phyloP scores from a whole-genome alignment of 2,797 vertebrate genomes.

The Galago senegalensis region DNA sequence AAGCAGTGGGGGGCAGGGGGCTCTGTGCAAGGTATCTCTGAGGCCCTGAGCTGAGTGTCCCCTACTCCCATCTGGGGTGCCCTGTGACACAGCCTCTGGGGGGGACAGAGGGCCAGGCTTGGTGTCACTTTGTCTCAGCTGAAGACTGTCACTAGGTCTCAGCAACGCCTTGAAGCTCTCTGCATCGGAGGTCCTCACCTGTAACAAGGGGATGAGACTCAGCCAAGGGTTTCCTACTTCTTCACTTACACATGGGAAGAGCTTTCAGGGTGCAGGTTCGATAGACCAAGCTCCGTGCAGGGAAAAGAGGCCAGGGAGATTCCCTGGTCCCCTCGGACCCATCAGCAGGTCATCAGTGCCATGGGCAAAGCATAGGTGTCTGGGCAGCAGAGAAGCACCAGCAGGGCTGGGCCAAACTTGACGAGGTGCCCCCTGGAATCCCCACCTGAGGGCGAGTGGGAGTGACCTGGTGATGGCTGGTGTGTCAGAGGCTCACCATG shows the following conservation, averaged over 20 bases:
- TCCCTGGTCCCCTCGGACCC: not conserved
- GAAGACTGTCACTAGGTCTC: fast-evolving
- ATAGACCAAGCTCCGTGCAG: fast-evolving
- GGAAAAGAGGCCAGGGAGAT: not conserved
- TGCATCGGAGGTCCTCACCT: not conserved
- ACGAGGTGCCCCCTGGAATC: not conserved
- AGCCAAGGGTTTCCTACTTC: fast-evolving
- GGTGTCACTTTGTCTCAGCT: not conserved
- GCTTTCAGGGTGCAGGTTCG: too few relatives aligned
- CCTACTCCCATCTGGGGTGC: not conserved
- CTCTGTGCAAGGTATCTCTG: not conserved
- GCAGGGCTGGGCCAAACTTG: not conserved
- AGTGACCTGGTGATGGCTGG: not conserved
- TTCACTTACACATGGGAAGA: too few relatives aligned
- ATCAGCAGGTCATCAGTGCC: fast-evolving
- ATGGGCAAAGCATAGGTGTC: not conserved
- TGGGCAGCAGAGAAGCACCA: fast-evolving
- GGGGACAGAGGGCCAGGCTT: not conserved
- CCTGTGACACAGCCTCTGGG: not conserved
- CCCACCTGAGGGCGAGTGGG: not conserved
- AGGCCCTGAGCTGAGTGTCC: too few relatives aligned
- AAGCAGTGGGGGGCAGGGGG: fast-evolving
- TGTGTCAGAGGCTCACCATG: not conserved
- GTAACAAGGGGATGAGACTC: fast-evolving
- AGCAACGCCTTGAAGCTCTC: not conserved